phyloP scores from a whole-genome alignment of 2,113 vertebrate species.

The Centropristis striata region DNA sequence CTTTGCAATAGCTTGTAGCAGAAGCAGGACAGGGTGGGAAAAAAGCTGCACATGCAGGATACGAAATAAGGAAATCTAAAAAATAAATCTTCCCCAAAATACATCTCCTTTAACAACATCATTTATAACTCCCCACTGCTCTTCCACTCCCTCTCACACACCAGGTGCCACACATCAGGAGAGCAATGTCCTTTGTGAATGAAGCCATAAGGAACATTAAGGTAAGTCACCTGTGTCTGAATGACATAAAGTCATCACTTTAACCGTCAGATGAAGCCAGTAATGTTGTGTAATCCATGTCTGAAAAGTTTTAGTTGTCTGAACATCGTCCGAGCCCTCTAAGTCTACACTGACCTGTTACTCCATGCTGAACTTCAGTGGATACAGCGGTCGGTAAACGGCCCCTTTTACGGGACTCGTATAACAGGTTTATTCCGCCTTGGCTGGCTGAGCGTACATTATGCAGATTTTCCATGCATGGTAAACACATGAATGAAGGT shows the following conservation, averaged over 20 bases:
- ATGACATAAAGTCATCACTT: background rate
- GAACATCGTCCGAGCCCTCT: constrained; percentile 4
- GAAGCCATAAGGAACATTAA: background rate
- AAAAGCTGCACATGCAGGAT: background rate
- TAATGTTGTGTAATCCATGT: background rate
- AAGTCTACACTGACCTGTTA: constrained; percentile 17
- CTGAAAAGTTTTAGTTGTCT: background rate
- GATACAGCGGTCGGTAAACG: constrained; percentile 24
- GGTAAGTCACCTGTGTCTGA: background rate
- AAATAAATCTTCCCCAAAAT: background rate
- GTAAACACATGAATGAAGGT: constrained; percentile 33
- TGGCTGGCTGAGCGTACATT: constrained; percentile 34
- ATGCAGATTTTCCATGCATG: constrained; percentile 23
- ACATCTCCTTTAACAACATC: background rate
- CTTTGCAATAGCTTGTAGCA: background rate
- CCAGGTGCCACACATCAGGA: background rate
- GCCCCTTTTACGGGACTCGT: constrained; percentile 33
- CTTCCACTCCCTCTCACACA: background rate
- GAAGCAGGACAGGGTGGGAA: background rate
- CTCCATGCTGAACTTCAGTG: constrained; percentile 23
- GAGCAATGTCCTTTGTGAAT: background rate
- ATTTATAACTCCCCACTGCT: background rate
- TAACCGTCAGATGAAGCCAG: background rate
- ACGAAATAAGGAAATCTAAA: background rate
- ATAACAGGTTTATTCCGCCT: constrained; percentile 38